These are phyloP conservation scores for Penelope pileata DNA, from an alignment of 2,113 vertebrate species.

Conservation along the genomic window DNA sequence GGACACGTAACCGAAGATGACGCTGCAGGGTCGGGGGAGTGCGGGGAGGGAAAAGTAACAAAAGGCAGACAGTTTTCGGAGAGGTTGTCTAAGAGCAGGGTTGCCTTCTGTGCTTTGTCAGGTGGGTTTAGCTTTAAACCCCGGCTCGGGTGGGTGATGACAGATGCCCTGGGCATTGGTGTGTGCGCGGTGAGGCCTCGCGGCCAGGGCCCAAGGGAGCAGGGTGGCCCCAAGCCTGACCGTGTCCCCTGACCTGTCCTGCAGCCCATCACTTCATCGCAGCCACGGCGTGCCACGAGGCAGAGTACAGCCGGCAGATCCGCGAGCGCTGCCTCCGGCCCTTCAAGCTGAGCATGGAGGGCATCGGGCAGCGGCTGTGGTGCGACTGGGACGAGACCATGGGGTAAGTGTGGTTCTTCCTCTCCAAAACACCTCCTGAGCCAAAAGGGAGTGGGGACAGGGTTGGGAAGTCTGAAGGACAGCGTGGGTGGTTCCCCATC, in stretches of 20 bases:
- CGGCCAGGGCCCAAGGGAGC: too few relatives aligned
- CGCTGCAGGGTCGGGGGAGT: not conserved
- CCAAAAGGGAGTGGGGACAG: not conserved
- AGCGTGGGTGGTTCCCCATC: not conserved
- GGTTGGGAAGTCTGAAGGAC: not conserved
- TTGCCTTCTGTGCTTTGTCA: not conserved
- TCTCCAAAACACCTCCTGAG: not conserved
- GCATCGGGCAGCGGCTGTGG: conserved; percentile 82
- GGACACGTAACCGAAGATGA: not conserved
- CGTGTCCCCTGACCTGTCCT: not conserved
- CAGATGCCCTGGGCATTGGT: too few relatives aligned
- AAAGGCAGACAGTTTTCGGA: not conserved
- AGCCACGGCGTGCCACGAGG: conserved; percentile 75
- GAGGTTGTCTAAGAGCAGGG: not conserved
- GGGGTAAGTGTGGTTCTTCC: conserved; percentile 76
- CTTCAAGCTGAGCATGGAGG: conserved; percentile 88
- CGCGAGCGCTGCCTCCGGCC: conserved; percentile 83
- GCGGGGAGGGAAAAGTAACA: not conserved
- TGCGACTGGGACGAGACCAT: conserved; percentile 90
- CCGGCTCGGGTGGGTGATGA: too few relatives aligned
- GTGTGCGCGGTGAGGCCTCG: too few relatives aligned
- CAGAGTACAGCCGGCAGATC: conserved; percentile 77
- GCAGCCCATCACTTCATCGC: conserved; percentile 75
- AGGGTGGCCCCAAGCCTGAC: not conserved
- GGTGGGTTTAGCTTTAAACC: not conserved